Evolutionary conservation across 2,797 vertebrate species (phyloP), one percentile per base, ranked within the genome.

Genomic region (Pterois miles): DNA sequence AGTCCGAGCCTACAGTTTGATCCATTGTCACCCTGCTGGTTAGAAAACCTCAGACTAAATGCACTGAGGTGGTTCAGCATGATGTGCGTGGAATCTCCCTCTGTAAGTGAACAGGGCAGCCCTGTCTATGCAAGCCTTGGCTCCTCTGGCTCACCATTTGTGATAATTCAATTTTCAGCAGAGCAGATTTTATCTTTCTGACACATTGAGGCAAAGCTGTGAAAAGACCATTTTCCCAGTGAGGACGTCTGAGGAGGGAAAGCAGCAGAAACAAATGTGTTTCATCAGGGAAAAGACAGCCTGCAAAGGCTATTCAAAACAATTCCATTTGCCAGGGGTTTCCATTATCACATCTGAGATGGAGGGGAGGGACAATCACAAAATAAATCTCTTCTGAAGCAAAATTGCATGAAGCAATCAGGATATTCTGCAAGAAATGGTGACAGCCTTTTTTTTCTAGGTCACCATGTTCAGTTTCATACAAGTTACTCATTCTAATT

Each of bases 81-180:
- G 40, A 66, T 31, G 53, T 27, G 3, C 7, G 9, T 36, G 79
- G 77, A 65, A 50, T 80, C 76, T 73, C 70, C 67, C 59, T 46
- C 33, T 52, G 25, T 67, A 59, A 66, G 62, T 18, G 46, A 78
- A 74, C 59, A 52, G 72, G 56, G 29, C 9, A 18, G 67, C 71
- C 72, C 58, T 65, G 86, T 73, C 76, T 52, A 40, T 79, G 74
- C 74, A 72, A 74, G 65, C 58, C 75, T 70, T 20, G 11, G 64
- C 76, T 83, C 71, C 54, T 70, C 60, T 31, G 9, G 31, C 71
- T 78, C 71, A 74, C 80, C 72, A 65, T 82, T 80, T 78, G 84
- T 78, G 89, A 90, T 92, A 92, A 93, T 93, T 90, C 83, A 43
- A 91, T 91, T 90, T 84, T 73, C 71, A 62, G 79, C 36, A 70